Evolutionary conservation across 1,140 invertebrate species (phyloP), one percentile per base, ranked within the genome.

Genomic region (Papilio helenus): DNA sequence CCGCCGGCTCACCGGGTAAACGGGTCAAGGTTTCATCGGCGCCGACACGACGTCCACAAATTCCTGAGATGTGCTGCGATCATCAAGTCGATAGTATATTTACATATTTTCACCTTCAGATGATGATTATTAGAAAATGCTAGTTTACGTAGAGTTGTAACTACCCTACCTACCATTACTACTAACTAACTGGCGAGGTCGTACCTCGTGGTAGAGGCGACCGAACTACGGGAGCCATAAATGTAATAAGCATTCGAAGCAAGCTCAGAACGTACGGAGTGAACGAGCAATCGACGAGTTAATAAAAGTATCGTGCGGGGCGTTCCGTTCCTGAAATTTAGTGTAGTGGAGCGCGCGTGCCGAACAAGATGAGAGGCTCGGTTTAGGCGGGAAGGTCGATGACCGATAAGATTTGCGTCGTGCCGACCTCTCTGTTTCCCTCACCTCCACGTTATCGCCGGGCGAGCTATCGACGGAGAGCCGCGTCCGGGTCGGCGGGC

Each of bases 301-400:
- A 61, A 79, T 72, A 55, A 77, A 81, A 76, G 83, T 81, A 58
- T 58, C 20, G 55, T 23, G 20, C 55, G 10, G 34, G 44, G 29
- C 42, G 29, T 34, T 58, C 5, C 20, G 51, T 58, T 85, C 82
- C 87, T 87, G 85, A 90, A 89, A 88, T 85, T 89, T 86, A 77
- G 83, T 87, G 85, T 84, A 80, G 85, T 84, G 81, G 80, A 86
- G 83, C 85, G 87, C 84, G 85, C 88, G 81, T 81, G 82, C 81
- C 80, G 83, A 86, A 85, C 85, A 90, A 90, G 90, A 92, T 93
- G 89, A 88, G 92, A 88, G 92, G 91, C 92, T 91, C 92, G 81
- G 86, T 92, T 91, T 92, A 94, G 92, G 92, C 92, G 90, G 86
- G 88, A 93, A 93, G 92, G 90, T 93, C 90, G 89, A 89, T 92